phyloP scores from a whole-genome alignment of 2,797 vertebrate species.

The Tachyglossus aculeatus region DNA sequence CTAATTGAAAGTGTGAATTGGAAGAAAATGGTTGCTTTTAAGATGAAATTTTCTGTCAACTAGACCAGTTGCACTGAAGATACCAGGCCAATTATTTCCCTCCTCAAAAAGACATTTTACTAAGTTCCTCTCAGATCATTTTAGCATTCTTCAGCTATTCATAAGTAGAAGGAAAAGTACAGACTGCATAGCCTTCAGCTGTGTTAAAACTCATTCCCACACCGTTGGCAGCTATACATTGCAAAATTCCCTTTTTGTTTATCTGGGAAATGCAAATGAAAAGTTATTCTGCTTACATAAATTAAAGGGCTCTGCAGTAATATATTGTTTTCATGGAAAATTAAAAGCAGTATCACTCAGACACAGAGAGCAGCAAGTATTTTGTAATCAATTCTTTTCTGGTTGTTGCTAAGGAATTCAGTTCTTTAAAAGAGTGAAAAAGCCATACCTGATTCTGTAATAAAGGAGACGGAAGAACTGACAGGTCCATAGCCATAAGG shows the following conservation, averaged over 20 bases:
- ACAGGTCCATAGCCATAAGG: constrained; percentile 91
- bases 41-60: background rate
- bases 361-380: constrained; percentile 1
- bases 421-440: constrained; percentile 33
- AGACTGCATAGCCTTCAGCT: constrained; percentile 20
- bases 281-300: background rate
- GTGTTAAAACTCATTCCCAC: constrained; percentile 19
- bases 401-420: background rate
- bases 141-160: constrained; percentile 39
- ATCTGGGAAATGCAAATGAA: background rate
- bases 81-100: background rate
- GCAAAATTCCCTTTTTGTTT: constrained; percentile 24
- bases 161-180: constrained; percentile 27
- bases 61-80: background rate
- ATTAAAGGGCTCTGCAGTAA: background rate
- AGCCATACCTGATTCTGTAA: constrained; percentile 92
- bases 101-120: background rate
- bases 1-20: too few species aligned
- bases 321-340: background rate
- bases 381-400: background rate
- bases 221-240: constrained; percentile 12
- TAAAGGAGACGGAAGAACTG: constrained; percentile 89
- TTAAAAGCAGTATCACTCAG: constrained; percentile 7
- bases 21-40: background rate
- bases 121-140: constrained; percentile 13